phyloP scores from a whole-genome alignment of 2,113 vertebrate genomes.

The Lynx canadensis region DNA sequence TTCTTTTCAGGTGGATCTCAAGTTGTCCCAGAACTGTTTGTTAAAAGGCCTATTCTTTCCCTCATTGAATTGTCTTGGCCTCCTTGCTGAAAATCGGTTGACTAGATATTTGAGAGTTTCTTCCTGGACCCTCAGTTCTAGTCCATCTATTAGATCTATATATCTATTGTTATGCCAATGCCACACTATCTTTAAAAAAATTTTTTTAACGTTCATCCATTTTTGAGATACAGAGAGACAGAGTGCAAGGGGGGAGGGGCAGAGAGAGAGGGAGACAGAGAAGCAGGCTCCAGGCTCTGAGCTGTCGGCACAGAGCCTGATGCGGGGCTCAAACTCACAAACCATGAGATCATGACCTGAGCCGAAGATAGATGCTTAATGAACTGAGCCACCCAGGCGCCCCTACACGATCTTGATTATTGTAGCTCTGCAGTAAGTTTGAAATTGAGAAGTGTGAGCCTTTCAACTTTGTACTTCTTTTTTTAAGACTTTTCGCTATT shows the following conservation, averaged over 20 bases:
- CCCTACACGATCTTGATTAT: background rate
- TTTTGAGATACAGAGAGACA: too few species aligned
- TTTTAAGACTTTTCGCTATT: background rate
- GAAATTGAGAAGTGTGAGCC: background rate
- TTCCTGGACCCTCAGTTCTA: background rate
- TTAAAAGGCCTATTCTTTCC: background rate
- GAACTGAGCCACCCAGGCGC: too few species aligned
- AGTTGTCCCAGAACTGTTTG: background rate
- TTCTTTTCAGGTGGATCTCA: background rate
- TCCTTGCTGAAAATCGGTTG: background rate
- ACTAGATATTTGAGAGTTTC: background rate
- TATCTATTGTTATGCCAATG: background rate
- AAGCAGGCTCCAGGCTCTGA: too few species aligned
- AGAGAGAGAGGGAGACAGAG: too few species aligned
- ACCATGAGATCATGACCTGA: too few species aligned
- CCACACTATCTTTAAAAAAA: background rate
- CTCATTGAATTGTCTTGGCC: background rate
- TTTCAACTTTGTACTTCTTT: background rate
- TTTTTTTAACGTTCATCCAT: too few species aligned
- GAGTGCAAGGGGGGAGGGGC: too few species aligned
- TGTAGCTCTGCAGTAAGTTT: background rate
- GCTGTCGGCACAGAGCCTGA: too few species aligned
- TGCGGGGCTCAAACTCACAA: too few species aligned
- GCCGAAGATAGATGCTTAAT: too few species aligned
- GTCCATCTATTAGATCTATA: background rate